phyloP scores from a whole-genome alignment of 2,113 vertebrate species.

The Ptychochromis oligacanthus region DNA sequence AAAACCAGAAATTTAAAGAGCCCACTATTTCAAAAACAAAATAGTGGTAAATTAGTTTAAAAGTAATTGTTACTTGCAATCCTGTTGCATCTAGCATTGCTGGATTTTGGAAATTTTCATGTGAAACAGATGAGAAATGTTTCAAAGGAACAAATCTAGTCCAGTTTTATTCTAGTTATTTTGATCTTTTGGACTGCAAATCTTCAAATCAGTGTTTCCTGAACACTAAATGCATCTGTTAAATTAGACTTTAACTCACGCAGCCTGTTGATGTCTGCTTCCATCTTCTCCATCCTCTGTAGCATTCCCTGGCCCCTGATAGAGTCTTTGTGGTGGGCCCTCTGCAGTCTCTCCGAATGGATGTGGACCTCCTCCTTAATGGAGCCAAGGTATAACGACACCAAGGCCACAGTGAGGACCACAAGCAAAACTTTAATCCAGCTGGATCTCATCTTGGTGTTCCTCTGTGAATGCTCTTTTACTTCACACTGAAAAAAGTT shows the following conservation, averaged over 20 bases:
- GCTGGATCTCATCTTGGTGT: conserved; percentile 48
- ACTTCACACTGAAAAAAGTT: neutral
- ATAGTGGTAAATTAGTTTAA: neutral
- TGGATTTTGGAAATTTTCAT: neutral
- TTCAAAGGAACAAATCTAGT: neutral
- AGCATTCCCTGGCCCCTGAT: conserved; percentile 40
- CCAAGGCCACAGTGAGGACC: neutral
- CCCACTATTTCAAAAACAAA: neutral
- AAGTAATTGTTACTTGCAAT: neutral
- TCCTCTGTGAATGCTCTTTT: neutral
- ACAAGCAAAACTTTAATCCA: conserved; percentile 20
- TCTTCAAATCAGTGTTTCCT: neutral
- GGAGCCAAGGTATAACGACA: conserved; percentile 54
- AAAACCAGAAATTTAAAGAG: neutral
- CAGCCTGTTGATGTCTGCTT: conserved; percentile 52
- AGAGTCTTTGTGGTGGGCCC: conserved; percentile 45
- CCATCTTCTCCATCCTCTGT: conserved; percentile 62
- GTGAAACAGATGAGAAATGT: neutral
- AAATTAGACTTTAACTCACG: conserved; percentile 52
- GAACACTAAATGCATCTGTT: neutral
- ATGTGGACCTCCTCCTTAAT: conserved; percentile 44
- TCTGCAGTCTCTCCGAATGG: conserved; percentile 45
- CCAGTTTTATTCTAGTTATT: neutral
- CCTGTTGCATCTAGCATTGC: neutral
- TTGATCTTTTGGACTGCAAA: too few relatives aligned